Percentiles rank a stretch among this genome's conserved stretches.
Conservation (phyloP, 2,797 vertebrate species). For the Coregonus sp. region DNA sequence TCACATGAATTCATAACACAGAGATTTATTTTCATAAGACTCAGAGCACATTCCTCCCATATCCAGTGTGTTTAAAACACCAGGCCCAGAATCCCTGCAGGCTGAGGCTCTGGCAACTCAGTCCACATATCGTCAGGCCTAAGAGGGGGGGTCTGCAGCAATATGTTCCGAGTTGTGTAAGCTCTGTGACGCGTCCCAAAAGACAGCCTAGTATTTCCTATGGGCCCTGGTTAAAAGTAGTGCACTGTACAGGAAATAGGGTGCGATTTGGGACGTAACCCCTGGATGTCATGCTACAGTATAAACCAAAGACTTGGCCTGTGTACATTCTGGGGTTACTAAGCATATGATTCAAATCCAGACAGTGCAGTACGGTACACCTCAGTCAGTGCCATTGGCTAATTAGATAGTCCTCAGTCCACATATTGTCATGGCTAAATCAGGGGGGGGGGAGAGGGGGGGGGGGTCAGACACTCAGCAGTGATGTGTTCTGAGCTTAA, state of each 20-base stretch:
- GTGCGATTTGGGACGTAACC: too few relatives aligned
- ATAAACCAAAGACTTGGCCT: too few relatives aligned
- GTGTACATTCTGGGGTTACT: too few relatives aligned
- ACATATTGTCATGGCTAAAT: conserved; percentile 45
- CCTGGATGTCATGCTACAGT: too few relatives aligned
- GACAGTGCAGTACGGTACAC: too few relatives aligned
- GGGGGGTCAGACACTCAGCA: conserved; percentile 42
- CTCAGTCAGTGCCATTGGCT: too few relatives aligned
- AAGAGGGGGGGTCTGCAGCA: conserved; percentile 56
- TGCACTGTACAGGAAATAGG: too few relatives aligned
- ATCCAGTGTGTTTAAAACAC: conserved; percentile 67
- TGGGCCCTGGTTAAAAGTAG: too few relatives aligned
- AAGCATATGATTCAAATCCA: too few relatives aligned
- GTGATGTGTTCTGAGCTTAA: conserved; percentile 39
- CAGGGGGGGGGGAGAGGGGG: too few relatives aligned
- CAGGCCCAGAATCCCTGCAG: background rate
- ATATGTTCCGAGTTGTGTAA: conserved; percentile 43
- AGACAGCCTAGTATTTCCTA: too few relatives aligned
- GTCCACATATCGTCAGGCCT: conserved; percentile 54
- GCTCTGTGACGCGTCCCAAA: conserved; percentile 9
- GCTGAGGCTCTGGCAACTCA: conserved; percentile 39
- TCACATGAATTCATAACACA: conserved; percentile 64
- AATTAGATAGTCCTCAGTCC: conserved; percentile 24
- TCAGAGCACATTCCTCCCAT: conserved; percentile 61
- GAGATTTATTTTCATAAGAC: conserved; percentile 63